Base-by-base conservation (phyloP, 1,140 invertebrate genomes). In the Oncopodura yosiiana region DNA sequence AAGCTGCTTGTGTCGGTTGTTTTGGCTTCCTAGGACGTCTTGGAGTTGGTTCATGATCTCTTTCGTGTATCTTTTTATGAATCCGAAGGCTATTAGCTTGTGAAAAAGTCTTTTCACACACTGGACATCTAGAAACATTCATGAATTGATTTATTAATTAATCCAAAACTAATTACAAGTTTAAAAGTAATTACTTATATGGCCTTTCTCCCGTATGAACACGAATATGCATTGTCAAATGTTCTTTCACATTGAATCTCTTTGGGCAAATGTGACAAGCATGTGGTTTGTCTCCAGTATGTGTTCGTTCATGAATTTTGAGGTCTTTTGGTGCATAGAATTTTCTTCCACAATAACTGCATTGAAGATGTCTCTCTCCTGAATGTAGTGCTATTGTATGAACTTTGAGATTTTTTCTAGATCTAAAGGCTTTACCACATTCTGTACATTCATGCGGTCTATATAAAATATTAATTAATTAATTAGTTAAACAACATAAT, bases 291-390 rank as follows among this genome's bases (percentile, higher is more conserved):
- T 75, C 73, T 12, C 74, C 74, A 53, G 73, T 76, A 60, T 76
- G 75, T 3, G 66, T 69, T 68, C 74, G 65, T 66, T 75, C 64
- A 68, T 77, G 60, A 57, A 21, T 24, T 3, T 24, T 30, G 61
- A 75, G 72, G 65, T 75, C 82, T 55, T 72, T 79, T 68, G 73
- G 77, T 64, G 75, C 80, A 49, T 79, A 80, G 68, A 85, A 86
- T 56, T 75, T 76, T 61, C 81, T 79, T 37, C 77, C 75, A 68
- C 83, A 86, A 51, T 82, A 43, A 18, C 30, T 36, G n/a, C 51
- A 53, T 12, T 26, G 30, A 18, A 38, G 26, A n/a, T 53, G 43
- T 36, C 36, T 53, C 21, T 53, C 51, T 19, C 39, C 51, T 6
- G 16, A 19, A 23, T 53, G 51, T 18, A 43, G n/a, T 12, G 32